phyloP scores from a whole-genome alignment of 2,888 invertebrate species.

The Hermaeophaga mercurialis region DNA sequence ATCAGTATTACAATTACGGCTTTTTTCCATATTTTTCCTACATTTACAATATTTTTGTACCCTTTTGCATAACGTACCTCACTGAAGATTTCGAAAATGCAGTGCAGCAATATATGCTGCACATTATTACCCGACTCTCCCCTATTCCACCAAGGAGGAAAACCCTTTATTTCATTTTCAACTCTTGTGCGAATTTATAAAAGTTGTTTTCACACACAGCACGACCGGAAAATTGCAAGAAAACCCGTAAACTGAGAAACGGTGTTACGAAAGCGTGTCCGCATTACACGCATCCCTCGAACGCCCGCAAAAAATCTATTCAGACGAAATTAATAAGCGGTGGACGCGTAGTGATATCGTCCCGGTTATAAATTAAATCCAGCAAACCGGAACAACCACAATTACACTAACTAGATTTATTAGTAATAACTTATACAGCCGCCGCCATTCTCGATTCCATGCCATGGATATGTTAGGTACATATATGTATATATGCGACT shows the following conservation, averaged over 20 bases:
- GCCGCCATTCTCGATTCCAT: conserved; percentile 32
- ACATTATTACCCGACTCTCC: too few species aligned
- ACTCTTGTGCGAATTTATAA: too few species aligned
- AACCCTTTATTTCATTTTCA: too few species aligned
- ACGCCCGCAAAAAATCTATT: conserved; percentile 8
- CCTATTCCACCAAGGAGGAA: too few species aligned
- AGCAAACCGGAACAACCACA: conserved; percentile 49
- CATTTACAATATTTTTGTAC: neutral
- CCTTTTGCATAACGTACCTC: neutral
- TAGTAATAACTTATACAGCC: conserved; percentile 49
- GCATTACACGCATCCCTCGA: neutral
- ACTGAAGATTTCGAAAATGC: too few species aligned
- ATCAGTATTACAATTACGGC: too few species aligned
- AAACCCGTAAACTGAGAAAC: neutral
- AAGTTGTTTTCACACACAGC: too few species aligned
- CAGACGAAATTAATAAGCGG: conserved; percentile 14
- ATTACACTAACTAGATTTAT: conserved; percentile 51
- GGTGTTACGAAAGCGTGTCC: neutral
- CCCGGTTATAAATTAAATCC: conserved; percentile 45
- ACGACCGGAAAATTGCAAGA: too few species aligned
- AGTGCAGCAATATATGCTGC: too few species aligned
- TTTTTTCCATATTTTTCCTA: neutral
- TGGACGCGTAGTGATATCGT: conserved; percentile 32
- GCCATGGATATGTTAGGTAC: conserved; percentile 17
- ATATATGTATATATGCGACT: conserved; percentile 5